Evolutionary conservation across 2,797 vertebrate species (phyloP), one percentile per base, ranked within the genome.

Genomic region (Phataginus tetradactyla): DNA sequence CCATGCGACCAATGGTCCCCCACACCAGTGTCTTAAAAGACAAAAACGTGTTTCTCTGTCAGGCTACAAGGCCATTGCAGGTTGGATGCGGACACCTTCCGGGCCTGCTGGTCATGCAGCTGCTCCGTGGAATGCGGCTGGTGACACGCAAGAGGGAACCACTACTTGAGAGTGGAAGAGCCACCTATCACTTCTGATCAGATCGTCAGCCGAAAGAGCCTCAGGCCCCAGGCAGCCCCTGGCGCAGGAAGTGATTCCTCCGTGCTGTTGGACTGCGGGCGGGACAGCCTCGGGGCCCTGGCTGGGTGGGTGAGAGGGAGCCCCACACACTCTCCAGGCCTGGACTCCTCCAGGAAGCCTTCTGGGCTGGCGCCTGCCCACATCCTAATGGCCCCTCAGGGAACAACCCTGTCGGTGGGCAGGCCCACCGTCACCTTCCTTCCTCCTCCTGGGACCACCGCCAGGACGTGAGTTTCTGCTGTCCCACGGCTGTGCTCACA

Each of bases 21-120:
- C 0, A 9, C 0, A 5, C 1, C 34, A 7, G 23, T 0, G 32
- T 45, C 83, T 78, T 39, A n/a, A 21, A 18, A 5, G 13, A 9
- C 4, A 5, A 34, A 2, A 23, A 17, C 0, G 0, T 5, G 15
- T 4, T 2, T 71, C 68, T 27, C 0, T 0, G 20, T 51, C 34
- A 0, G 1, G 25, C 21, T 5, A 1, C 32, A 17, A 23, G 71
- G 23, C 74, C 37, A 3, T 2, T 1, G 5, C 11, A 1, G 75
- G 27, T 2, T 20, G 34, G 49, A n/a, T 0, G 2, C 32, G 59
- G 32, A 29, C 34, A 42, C 42, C 42, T 29, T 61, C 59, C 0
- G 0, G 69, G 74, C 13, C 66, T 0, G 2, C 72, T 6, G 55
- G 39, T 10, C n/a, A 34, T 0, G 0, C 4, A n/a, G 64, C 9